phyloP scores from a whole-genome alignment of 37 sponge, comb jelly and placozoan genomes.

The Agelas oroides region DNA sequence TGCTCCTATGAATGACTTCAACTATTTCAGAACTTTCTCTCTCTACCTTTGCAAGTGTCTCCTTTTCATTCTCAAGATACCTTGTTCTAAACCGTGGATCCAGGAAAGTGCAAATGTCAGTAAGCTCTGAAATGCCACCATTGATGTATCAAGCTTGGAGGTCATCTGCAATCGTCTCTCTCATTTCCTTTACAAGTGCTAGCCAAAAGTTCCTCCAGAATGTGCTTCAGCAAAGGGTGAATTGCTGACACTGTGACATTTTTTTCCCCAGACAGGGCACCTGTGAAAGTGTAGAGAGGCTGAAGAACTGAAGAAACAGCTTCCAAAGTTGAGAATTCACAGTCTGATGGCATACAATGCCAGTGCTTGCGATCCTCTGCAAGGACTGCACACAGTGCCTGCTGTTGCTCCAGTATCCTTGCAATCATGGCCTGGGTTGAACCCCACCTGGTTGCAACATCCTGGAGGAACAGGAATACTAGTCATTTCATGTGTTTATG shows the following conservation, averaged over 20 bases:
- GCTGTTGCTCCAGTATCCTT: conserved; percentile 18
- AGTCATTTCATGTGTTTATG: too few species aligned
- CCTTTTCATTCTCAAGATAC: too few species aligned
- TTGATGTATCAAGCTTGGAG: not conserved
- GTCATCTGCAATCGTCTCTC: conserved; percentile 1
- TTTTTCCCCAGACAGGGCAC: conserved; percentile 17
- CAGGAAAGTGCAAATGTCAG: not conserved
- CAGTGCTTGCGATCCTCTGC: conserved; percentile 33
- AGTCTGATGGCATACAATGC: conserved; percentile 18
- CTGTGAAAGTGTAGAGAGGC: conserved; percentile 5
- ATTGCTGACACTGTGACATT: conserved; percentile 14
- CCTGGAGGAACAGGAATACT: too few species aligned
- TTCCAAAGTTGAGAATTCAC: conserved; percentile 13
- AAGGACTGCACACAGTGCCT: conserved; percentile 6
- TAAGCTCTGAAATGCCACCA: not conserved
- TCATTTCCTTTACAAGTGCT: conserved; percentile 5
- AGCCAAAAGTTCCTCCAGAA: not conserved
- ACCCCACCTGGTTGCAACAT: conserved; percentile 22
- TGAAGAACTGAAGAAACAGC: not conserved
- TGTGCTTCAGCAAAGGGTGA: conserved; percentile 19
- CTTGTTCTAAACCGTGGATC: not conserved
- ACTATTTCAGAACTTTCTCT: too few species aligned
- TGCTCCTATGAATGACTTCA: too few species aligned
- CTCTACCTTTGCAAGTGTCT: too few species aligned
- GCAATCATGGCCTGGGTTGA: conserved; percentile 19